Conservation (phyloP, 2,888 invertebrate species). For the Polylopha cassiicola region DNA sequence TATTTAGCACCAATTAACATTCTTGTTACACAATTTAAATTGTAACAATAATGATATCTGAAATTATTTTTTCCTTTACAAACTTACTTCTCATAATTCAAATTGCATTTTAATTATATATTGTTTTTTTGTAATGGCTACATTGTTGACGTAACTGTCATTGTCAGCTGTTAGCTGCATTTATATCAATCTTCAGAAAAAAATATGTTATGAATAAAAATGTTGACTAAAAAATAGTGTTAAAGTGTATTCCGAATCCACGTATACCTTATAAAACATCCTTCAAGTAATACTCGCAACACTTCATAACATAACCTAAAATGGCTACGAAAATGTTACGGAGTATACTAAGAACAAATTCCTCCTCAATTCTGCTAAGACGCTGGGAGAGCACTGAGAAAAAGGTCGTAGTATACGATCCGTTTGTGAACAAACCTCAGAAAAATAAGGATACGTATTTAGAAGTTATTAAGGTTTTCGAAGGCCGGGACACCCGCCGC, state of each 20-base stretch:
- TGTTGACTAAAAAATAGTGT: not conserved
- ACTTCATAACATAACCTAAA: slow-evolving; percentile 39
- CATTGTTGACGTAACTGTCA: slow-evolving; percentile 4
- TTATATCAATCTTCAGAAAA: too few relatives aligned
- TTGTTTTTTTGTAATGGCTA: too few relatives aligned
- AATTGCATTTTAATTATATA: too few relatives aligned
- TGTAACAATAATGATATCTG: too few relatives aligned
- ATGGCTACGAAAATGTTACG: slow-evolving; percentile 57
- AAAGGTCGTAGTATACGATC: slow-evolving; percentile 55
- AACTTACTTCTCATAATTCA: too few relatives aligned
- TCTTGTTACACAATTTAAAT: too few relatives aligned
- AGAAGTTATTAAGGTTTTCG: slow-evolving; percentile 85
- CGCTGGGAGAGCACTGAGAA: slow-evolving; percentile 62
- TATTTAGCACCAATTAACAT: not conserved
- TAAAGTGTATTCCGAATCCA: not conserved
- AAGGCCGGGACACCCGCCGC: slow-evolving; percentile 80
- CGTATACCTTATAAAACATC: too few relatives aligned
- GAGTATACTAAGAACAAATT: slow-evolving; percentile 44
- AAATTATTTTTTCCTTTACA: too few relatives aligned
- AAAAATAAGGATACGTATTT: slow-evolving; percentile 83
- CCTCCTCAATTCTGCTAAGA: slow-evolving; percentile 40
- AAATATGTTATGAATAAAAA: not conserved
- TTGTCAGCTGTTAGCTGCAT: slow-evolving; percentile 2
- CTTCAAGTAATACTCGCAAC: not conserved
- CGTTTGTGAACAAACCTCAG: slow-evolving; percentile 67